Evolutionary conservation across 2,888 invertebrate genomes (phyloP), one percentile per base, ranked within the genome.

Genomic region (Opisthograptis luteolata): DNA sequence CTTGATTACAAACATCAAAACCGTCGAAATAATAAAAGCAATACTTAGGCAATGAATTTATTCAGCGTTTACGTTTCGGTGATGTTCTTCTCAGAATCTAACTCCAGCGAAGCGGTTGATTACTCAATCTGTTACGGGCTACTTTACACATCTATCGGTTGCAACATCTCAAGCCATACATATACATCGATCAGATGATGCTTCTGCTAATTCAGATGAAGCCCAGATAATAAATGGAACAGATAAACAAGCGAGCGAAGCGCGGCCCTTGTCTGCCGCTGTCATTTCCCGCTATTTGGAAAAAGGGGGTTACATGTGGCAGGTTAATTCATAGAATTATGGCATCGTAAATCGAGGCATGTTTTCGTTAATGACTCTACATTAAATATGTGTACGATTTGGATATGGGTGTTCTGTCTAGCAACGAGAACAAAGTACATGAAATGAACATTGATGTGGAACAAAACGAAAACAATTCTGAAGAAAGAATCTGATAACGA

Each of bases 191-290:
- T 31, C 51, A 24, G 48, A 51, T 42, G 53, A 43, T 42, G 47
- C 42, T 44, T 49, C 55, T 49, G 48, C 49, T 51, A 39, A 32
- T 52, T 47, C 43, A 39, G 48, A 48, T 46, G 51, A 48, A 62
- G 53, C 51, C 48, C 50, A 49, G 51, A 52, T 64, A 46, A 36
- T 53, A 68, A 67, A 60, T 70, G 59, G 67, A 44, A 61, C 70
- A 62, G 47, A 63, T 64, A 65, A 70, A 69, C 64, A 68, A 37
- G 55, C 35, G 37, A 32, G 17, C 39, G 28, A 48, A 20, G 50
- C 51, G 25, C 49, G 53, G 45, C 39, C 55, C 46, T 52, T 43
- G 22, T 57, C 50, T 58, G 25, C 2, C 30, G 19, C 50, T 51
- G 54, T 51, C 50, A 46, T 42, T 41, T 45, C 27, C 37, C 46